Base-by-base conservation (phyloP, 2,113 vertebrate species). In the Uria aalge region DNA sequence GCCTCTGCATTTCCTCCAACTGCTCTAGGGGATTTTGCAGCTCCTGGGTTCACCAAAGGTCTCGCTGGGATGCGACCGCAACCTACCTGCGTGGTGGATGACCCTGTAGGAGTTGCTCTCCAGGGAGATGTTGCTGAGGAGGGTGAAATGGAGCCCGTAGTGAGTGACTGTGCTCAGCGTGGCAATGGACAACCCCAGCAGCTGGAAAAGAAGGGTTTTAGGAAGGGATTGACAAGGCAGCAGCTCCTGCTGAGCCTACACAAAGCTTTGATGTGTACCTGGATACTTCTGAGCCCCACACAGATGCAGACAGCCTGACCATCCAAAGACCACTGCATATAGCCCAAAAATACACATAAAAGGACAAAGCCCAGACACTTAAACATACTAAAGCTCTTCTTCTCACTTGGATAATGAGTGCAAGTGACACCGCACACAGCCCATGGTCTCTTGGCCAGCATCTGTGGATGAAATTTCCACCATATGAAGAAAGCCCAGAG, bases 151-250 rank as follows among this genome's bases (percentile, higher is more conserved):
- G 66, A 89, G 87, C 26, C 96, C 94, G 0, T 90, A 95, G 41
- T 92, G 95, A n/a, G 93, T 97, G 50, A 98, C 76, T 47, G 96
- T 92, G 73, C 96, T 97, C 95, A 98, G 30, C 0, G 91, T 75
- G 41, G 93, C 95, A 2, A 96, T 52, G 27, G 94, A 97, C 21
- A 97, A 53, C 17, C 96, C 97, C 92, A 98, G 90, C 21, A 98
- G 88, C 98, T 98, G 90, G 77, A 96, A 96, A 83, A 81, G 41
- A 94, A 84, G 40, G 29, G 5, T 73, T 89, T 82, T 59, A 77
- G 34, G 67, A 76, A 71, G 24, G 15, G 50, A 60, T 66, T 83
- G 47, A 72, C 9, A 79, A 20, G 17, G 50, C 26, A 57, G 57
- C 27, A 85, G 73, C 32, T 91, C 40, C 60, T 45, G 14, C 29